A percentile compares a stretch with the other conserved stretches of the same genome.
These are phyloP conservation scores for Hypocryptadius cinnamomeus DNA, from an alignment of 2,113 vertebrate species.

Conservation along the genomic window DNA sequence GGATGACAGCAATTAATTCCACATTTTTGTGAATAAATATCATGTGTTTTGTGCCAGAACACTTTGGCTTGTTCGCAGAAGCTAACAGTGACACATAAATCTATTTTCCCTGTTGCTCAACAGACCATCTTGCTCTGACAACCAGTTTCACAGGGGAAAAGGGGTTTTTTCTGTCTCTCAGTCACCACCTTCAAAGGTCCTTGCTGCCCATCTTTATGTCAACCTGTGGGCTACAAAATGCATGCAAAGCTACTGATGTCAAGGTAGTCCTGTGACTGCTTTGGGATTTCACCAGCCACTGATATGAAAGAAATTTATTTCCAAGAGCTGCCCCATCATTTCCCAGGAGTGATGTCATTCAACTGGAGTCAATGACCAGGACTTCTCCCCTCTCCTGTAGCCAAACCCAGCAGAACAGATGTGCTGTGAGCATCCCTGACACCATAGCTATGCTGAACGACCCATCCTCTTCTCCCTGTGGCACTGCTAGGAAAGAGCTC, in stretches of 20 bases:
- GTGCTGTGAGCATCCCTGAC: neutral
- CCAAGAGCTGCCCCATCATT: neutral
- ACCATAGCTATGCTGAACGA: accelerated
- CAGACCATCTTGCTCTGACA: neutral
- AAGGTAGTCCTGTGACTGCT: neutral
- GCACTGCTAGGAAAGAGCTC: neutral
- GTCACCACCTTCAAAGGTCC: neutral
- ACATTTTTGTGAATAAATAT: constrained; percentile 52
- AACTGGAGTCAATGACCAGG: neutral
- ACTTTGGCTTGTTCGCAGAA: constrained; percentile 6
- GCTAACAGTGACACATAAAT: constrained; percentile 41
- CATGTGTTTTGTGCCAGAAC: neutral
- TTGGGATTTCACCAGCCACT: neutral
- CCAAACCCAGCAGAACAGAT: neutral
- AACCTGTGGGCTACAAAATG: neutral
- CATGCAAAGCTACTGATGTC: neutral
- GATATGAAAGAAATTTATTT: neutral
- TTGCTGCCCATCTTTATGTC: neutral
- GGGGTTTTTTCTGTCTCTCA: neutral
- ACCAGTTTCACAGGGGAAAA: neutral
- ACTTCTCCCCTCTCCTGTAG: neutral
- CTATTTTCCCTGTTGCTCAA: constrained; percentile 39
- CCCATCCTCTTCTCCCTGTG: neutral
- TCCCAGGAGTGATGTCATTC: neutral
- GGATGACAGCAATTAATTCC: constrained; percentile 52